Evolutionary conservation across 2,797 vertebrate species (phyloP).

Genomic region (Eulemur albifrons): DNA sequence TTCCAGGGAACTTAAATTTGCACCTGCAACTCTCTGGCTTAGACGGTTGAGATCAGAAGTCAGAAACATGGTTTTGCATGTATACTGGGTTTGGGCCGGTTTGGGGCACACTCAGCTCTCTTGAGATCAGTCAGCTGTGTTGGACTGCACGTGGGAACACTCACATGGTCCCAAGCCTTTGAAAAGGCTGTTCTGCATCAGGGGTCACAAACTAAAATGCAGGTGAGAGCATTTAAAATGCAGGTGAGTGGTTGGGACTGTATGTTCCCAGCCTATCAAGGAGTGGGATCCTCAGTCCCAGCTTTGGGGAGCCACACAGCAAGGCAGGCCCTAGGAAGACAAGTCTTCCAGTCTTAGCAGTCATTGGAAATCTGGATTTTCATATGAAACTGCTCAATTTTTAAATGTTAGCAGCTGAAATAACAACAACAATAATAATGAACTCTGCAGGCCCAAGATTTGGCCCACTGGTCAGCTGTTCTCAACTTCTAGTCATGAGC

Average conservation of each 20-base stretch:
- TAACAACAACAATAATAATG: background rate
- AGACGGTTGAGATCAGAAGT: background rate
- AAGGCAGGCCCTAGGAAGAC: accelerated
- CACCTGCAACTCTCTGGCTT: background rate
- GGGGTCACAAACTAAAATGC: background rate
- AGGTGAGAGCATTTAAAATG: background rate
- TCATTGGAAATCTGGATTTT: background rate
- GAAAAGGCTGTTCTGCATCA: background rate
- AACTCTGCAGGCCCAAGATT: background rate
- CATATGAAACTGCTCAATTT: background rate
- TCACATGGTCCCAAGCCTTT: background rate
- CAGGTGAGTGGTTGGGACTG: background rate
- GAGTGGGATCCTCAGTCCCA: accelerated
- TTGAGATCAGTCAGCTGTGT: background rate
- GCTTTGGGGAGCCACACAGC: accelerated
- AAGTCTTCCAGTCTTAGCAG: background rate
- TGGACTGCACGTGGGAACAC: background rate
- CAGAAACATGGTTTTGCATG: background rate
- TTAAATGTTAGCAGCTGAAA: background rate
- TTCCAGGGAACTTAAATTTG: background rate
- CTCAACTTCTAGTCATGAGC: background rate
- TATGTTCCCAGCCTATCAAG: background rate
- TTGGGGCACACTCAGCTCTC: background rate
- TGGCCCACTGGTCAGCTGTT: background rate
- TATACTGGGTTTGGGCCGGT: background rate